phyloP scores from a whole-genome alignment of 37 sponge, comb jelly and placozoan species.

The Oopsacas minuta region DNA sequence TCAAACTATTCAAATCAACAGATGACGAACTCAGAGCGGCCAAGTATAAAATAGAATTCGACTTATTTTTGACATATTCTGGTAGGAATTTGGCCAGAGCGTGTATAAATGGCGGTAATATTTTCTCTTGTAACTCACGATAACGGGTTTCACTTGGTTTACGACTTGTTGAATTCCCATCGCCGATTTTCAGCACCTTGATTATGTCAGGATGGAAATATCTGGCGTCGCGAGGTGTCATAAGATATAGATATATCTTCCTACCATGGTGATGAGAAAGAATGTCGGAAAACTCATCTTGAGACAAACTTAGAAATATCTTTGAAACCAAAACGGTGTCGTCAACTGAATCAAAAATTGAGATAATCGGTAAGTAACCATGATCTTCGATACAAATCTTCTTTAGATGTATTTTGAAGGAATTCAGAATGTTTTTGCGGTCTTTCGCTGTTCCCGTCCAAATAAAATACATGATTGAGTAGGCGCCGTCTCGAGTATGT shows the following conservation, averaged over 20 bases:
- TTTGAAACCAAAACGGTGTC: slow-evolving; percentile 88
- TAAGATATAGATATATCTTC: slow-evolving; percentile 64
- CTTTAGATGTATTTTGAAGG: slow-evolving; percentile 66
- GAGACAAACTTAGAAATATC: slow-evolving; percentile 44
- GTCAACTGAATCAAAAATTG: slow-evolving; percentile 81
- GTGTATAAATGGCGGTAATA: background rate
- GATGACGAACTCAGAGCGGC: background rate
- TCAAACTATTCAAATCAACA: background rate
- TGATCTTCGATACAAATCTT: slow-evolving; percentile 84
- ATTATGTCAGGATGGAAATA: slow-evolving; percentile 55
- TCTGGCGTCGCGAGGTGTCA: slow-evolving; percentile 39
- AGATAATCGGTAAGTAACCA: slow-evolving; percentile 67
- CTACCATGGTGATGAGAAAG: slow-evolving; percentile 38
- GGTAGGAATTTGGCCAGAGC: background rate
- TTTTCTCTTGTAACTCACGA: background rate
- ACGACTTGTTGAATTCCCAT: slow-evolving; percentile 32
- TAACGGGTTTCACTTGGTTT: background rate
- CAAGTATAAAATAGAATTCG: background rate
- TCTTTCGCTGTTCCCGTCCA: slow-evolving; percentile 95
- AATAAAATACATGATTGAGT: slow-evolving; percentile 54
- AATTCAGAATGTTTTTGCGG: slow-evolving; percentile 69
- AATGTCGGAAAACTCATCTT: slow-evolving; percentile 37
- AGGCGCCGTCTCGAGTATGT: slow-evolving; percentile 74
- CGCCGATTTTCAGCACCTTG: slow-evolving; percentile 48
- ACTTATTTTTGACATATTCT: background rate